Conservation (phyloP, 2,797 vertebrate species). For the Pristis pectinata region DNA sequence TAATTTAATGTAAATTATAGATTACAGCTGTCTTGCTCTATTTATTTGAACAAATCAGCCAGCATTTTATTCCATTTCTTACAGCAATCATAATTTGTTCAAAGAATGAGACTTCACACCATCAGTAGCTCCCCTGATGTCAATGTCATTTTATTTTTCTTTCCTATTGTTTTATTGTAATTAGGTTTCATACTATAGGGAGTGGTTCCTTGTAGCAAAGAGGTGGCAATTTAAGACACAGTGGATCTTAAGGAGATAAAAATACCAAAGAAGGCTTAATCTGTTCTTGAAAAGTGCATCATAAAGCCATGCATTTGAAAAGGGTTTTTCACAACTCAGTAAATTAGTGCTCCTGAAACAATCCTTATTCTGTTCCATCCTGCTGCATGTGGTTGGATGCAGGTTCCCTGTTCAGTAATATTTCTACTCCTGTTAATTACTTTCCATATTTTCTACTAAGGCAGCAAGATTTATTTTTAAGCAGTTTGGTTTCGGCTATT, state of each 20-base stretch:
- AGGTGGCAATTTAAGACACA: not conserved
- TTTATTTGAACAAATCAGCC: not conserved
- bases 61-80: not conserved
- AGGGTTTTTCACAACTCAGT: not conserved
- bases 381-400: not conserved
- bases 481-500: not conserved
- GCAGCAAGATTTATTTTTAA: not conserved
- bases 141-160: not conserved
- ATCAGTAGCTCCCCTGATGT: not conserved
- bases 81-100: not conserved
- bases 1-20: not conserved
- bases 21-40: not conserved
- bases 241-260: not conserved
- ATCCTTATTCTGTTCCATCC: not conserved
- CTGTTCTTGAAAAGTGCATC: not conserved
- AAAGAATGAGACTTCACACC: not conserved
- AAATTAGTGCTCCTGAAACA: not conserved
- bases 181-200: not conserved
- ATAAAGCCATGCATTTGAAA: not conserved
- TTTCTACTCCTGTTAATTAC: not conserved
- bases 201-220: not conserved
- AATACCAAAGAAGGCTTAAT: not conserved
- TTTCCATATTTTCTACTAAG: not conserved
- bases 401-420: not conserved
- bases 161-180: not conserved